A percentile compares a stretch with the other conserved stretches of the same genome.
These are phyloP conservation scores for Drosophila recens DNA, from an alignment of 2,888 invertebrate species.

Conservation along the genomic window DNA sequence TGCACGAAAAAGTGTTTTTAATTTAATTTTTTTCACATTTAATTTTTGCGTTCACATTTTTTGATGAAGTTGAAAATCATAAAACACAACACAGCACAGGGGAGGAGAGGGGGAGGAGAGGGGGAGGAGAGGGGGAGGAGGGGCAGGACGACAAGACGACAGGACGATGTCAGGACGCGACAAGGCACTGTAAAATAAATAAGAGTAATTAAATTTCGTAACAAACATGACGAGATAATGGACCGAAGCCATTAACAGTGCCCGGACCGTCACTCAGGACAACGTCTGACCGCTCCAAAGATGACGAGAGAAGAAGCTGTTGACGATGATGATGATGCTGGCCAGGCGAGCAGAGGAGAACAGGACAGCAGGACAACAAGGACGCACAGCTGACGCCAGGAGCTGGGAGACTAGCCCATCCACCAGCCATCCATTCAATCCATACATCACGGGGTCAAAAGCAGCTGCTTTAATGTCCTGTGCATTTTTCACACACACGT, in stretches of 20 bases:
- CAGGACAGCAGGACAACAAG: constrained; percentile 9
- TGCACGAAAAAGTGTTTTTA: constrained; percentile 74
- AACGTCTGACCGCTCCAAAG: constrained; percentile 52
- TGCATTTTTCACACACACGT: constrained; percentile 55
- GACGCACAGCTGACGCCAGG: constrained; percentile 34
- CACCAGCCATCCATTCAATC: neutral
- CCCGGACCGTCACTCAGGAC: constrained; percentile 58
- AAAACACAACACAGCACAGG: constrained; percentile 48
- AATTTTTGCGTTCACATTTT: constrained; percentile 73
- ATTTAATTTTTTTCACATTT: constrained; percentile 75
- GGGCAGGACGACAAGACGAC: constrained; percentile 6
- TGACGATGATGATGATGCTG: constrained; percentile 6
- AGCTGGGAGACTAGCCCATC: constrained; percentile 12
- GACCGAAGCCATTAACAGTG: constrained; percentile 83
- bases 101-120: neutral
- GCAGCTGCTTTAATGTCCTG: constrained; percentile 49
- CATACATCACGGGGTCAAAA: constrained; percentile 42
- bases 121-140: constrained; percentile 3
- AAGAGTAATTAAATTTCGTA: constrained; percentile 85
- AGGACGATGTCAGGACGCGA: constrained; percentile 19
- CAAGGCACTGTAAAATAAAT: constrained; percentile 79
- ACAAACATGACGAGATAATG: constrained; percentile 85
- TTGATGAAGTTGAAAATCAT: constrained; percentile 75
- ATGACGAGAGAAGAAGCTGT: constrained; percentile 62
- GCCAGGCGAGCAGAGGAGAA: neutral